Evolutionary conservation across 2,888 invertebrate genomes (phyloP), one percentile per base, ranked within the genome.

Genomic region (Drosophila subquinaria): DNA sequence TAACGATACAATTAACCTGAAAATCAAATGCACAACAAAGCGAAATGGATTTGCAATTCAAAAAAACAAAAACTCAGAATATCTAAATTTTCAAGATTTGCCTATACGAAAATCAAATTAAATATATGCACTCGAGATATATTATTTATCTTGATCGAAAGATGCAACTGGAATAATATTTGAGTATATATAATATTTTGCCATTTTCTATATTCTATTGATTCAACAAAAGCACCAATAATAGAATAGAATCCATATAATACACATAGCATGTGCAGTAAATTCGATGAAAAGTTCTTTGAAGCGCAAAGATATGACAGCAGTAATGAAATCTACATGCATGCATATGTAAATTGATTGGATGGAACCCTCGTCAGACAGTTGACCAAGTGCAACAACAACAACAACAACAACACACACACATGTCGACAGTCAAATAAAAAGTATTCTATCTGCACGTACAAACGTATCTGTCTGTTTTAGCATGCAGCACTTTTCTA

Each of bases 321-420:
- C 43, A 52, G 60, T 63, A 79, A 79, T 79, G 66, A 70, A 76
- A 76, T 76, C 70, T 76, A 50, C 60, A 64, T 76, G 47, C 63
- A 67, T 76, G 47, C 63, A 67, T 76, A 67, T 75, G 80, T 50
- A 79, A 76, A 80, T 76, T 73, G 79, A 59, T 51, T 69, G 69
- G 36, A 40, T 27, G 27, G 27, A 27, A 30, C 6, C 30, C 30
- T 30, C 30, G 59, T 62, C 65, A 67, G 57, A 8, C 47, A 48
- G 33, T 63, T 57, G 79, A 63, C 59, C 65, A 50, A 66, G 55
- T 47, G 68, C 51, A 56, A n/a, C 27, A 30, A 27, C 27, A 27
- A 27, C 27, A 23, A 23, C 23, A 23, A 23, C 23, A 23, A 27
- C 27, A 27, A 27, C 5, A 23, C n/a, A 13, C 45, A 47, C 52